These are phyloP conservation scores for Drosophila mercatorum DNA, from an alignment of 2,888 invertebrate genomes.

Conservation along the genomic window DNA sequence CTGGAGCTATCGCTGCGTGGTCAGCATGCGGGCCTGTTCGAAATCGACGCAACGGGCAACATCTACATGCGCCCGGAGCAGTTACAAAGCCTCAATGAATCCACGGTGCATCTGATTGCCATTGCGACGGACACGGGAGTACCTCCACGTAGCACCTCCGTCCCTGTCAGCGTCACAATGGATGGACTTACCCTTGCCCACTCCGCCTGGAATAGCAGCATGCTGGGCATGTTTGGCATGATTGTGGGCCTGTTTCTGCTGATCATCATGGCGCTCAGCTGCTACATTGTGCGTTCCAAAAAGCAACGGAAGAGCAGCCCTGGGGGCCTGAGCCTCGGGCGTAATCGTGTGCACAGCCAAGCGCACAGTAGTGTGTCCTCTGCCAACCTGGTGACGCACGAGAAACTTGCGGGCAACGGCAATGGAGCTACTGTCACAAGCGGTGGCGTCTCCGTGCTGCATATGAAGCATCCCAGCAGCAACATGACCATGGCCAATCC, in stretches of 20 bases:
- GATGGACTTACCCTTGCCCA: slow-evolving; percentile 84
- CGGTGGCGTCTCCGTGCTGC: slow-evolving; percentile 80
- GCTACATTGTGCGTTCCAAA: slow-evolving; percentile 90
- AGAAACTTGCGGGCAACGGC: slow-evolving; percentile 77
- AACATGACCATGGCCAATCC: slow-evolving; percentile 83
- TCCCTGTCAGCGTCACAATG: slow-evolving; percentile 89
- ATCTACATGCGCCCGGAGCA: slow-evolving; percentile 87
- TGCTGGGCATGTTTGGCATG: slow-evolving; percentile 88
- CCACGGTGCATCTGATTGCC: slow-evolving; percentile 90
- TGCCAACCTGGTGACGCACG: slow-evolving; percentile 83
- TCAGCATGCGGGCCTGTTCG: slow-evolving; percentile 87
- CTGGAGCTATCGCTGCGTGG: slow-evolving; percentile 90
- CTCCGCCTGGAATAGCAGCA: slow-evolving; percentile 85
- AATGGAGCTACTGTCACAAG: slow-evolving; percentile 75
- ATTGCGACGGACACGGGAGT: slow-evolving; percentile 93
- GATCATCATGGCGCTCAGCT: slow-evolving; percentile 90
- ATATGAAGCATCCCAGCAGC: slow-evolving; percentile 80
- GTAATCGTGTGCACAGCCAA: slow-evolving; percentile 84
- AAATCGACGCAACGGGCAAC: slow-evolving; percentile 85
- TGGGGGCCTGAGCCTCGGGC: slow-evolving; percentile 74
- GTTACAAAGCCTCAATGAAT: slow-evolving; percentile 85
- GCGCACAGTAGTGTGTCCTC: slow-evolving; percentile 83
- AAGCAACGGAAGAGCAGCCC: slow-evolving; percentile 78
- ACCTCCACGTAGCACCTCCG: slow-evolving; percentile 91
- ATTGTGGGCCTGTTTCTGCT: slow-evolving; percentile 90